A percentile compares a stretch with the other conserved stretches of the same genome.
These are phyloP conservation scores for Cyclina sinensis DNA, from an alignment of 1,140 invertebrate species.

Conservation along the genomic window DNA sequence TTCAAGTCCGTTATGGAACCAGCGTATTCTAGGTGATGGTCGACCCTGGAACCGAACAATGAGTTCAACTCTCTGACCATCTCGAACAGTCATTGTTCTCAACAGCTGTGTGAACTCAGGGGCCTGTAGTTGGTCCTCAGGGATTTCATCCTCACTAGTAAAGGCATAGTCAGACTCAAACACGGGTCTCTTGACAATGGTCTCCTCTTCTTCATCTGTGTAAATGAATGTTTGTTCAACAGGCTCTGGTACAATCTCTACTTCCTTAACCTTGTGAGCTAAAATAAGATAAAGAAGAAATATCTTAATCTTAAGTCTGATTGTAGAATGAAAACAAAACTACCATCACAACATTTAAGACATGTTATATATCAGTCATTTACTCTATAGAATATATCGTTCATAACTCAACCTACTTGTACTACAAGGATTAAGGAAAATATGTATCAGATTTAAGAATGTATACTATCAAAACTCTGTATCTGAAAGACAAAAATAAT, in stretches of 20 bases:
- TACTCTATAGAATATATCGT: no score
- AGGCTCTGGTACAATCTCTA: slow-evolving; percentile 75
- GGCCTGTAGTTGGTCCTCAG: slow-evolving; percentile 76
- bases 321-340: no score
- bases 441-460: no score
- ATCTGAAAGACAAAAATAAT: no score
- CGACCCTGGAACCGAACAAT: slow-evolving; percentile 80
- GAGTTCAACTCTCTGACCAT: slow-evolving; percentile 82
- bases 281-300: slow-evolving; percentile 49
- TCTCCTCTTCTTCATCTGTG: slow-evolving; percentile 64
- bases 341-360: no score
- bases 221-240: slow-evolving; percentile 29
- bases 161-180: slow-evolving; percentile 72
- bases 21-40: slow-evolving; percentile 84
- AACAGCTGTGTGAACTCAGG: slow-evolving; percentile 84
- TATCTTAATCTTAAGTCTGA: not conserved
- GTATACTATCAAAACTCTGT: no score
- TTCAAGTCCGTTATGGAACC: slow-evolving; percentile 84
- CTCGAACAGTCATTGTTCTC: slow-evolving; percentile 78
- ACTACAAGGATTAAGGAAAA: no score
- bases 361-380: no score
- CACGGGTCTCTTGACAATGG: slow-evolving; percentile 65
- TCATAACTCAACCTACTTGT: no score
- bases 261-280: slow-evolving; percentile 79
- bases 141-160: slow-evolving; percentile 74